These are phyloP conservation scores for Xenopus laevis DNA, from an alignment of 2,113 vertebrate genomes.

Conservation along the genomic window DNA sequence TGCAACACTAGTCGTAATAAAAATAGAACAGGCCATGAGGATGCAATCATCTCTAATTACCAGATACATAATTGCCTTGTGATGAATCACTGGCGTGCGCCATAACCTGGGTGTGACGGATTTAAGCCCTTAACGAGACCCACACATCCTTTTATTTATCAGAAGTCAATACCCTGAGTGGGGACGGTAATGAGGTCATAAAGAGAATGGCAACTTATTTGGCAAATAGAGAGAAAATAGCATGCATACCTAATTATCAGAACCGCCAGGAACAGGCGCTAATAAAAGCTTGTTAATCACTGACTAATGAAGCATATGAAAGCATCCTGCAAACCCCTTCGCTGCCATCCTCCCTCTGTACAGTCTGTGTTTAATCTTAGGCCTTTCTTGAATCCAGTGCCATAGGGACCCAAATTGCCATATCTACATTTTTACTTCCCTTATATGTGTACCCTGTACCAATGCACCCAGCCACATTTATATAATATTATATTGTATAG, in stretches of 20 bases:
- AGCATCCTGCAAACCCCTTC: background rate
- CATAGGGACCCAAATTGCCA: too few relatives aligned
- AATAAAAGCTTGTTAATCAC: constrained; percentile 35
- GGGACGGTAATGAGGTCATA: constrained; percentile 39
- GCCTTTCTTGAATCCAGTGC: too few relatives aligned
- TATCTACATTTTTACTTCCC: too few relatives aligned
- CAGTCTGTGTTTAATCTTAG: too few relatives aligned
- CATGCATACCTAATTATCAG: constrained; percentile 23
- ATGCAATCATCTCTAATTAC: constrained; percentile 23
- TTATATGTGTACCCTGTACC: too few relatives aligned
- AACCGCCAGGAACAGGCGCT: background rate
- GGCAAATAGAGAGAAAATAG: constrained; percentile 18
- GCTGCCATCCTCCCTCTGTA: background rate
- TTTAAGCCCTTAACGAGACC: constrained; percentile 14
- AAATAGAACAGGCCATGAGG: background rate
- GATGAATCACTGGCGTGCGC: constrained; percentile 23
- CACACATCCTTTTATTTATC: constrained; percentile 20
- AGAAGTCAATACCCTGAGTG: constrained; percentile 19
- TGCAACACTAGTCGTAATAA: background rate
- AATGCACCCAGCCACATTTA: too few relatives aligned
- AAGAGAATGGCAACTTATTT: constrained; percentile 26
- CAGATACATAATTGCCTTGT: constrained; percentile 16
- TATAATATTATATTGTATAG: too few relatives aligned
- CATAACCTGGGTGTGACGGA: constrained; percentile 18
- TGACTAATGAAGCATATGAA: constrained; percentile 7